Percentiles rank a stretch among this genome's conserved stretches.
phyloP scores from a whole-genome alignment of 2,113 vertebrate species.

The Entomyzon cyanotis region DNA sequence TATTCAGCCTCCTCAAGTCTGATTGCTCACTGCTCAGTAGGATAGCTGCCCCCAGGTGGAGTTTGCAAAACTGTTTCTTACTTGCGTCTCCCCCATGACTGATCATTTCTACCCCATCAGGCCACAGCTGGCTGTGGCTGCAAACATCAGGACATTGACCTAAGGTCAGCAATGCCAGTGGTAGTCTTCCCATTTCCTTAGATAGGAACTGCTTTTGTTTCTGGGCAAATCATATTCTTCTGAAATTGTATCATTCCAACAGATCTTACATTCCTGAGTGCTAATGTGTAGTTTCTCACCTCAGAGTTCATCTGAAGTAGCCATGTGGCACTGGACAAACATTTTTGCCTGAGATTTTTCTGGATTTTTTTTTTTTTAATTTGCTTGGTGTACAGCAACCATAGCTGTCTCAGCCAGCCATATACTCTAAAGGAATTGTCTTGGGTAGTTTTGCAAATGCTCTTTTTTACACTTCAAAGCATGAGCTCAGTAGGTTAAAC shows the following conservation, averaged over 20 bases:
- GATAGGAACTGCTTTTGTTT: background rate
- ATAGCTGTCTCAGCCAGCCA: background rate
- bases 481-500: background rate
- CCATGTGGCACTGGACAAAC: background rate
- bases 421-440: background rate
- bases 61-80: background rate
- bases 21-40: background rate
- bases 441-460: background rate
- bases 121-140: background rate
- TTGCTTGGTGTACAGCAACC: background rate
- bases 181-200: background rate
- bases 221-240: background rate
- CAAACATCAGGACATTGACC: background rate
- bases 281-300: background rate
- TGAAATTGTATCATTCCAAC: background rate
- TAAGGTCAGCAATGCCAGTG: background rate
- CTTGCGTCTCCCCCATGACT: background rate
- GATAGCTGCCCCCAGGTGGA: background rate
- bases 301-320: background rate
- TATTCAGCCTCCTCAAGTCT: background rate
- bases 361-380: background rate
- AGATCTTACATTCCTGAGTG: background rate
- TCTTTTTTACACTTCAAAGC: background rate
- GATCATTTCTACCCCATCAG: background rate
- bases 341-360: background rate